Base-by-base conservation (phyloP, 2,797 vertebrate species). In the Podarcis siculus region DNA sequence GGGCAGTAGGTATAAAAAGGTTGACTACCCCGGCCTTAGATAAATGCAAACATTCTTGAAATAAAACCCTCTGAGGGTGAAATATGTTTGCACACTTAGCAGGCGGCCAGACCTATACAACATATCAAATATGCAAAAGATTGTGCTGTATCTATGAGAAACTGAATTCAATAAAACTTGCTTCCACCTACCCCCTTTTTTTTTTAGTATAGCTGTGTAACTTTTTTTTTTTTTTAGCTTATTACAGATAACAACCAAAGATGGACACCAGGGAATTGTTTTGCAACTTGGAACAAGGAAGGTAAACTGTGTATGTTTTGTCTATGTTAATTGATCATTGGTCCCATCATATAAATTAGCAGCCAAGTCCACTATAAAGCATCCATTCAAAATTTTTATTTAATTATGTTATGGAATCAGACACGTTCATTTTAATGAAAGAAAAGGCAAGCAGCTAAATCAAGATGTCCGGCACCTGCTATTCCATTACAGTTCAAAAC, bases 311-410 rank as follows among this genome's bases (percentile, higher is more conserved):
- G 30, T 66, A 15, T 37, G 37, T 19, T 67, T 72, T 49, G 39
- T 42, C 66, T 71, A 10, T 27, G 71, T 72, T 49, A 83, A 39
- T 35, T 39, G 27, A 30, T 66, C 12, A 42, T 17, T 83, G 35
- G 8, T 4, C 49, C 32, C 23, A 73, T n/a, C 17, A n/a, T 42
- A 42, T 21, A 42, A 39, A 9, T 61, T 32, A 0, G 0, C 32
- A 66, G n/a, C 5, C 69, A 72, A 25, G 21, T 69, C 58, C 58
- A n/a, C 58, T 37, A 42, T 66, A 13, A 27, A 42, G 66, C 82
- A 76, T 37, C 10, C 1, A 0, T 78, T 42, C 0, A 0, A 55
- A 25, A 35, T 37, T 87, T 39, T 45, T 7, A 0, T 64, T 27
- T 37, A 12, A 19, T 5, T 85, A 66, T 35, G 39, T 39, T 45